Base-by-base conservation (phyloP, 2,113 vertebrate species). In the Stegastes partitus region DNA sequence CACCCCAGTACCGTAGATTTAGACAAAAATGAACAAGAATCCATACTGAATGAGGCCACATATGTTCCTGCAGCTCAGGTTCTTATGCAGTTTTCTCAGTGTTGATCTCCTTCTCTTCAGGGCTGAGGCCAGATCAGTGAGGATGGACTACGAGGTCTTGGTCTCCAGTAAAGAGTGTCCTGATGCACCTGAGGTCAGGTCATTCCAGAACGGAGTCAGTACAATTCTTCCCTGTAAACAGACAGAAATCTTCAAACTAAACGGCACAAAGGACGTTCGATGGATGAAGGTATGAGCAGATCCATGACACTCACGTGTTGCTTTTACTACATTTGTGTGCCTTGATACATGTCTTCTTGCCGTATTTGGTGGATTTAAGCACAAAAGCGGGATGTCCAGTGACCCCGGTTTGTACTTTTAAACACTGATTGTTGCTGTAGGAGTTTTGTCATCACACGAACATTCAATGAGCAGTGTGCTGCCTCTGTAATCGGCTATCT, bases 251-350 rank as follows among this genome's bases (percentile, higher is more conserved):
- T 57, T 82, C 5, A 0, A 3, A 0, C 70, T 90, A 19, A 88
- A 83, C 19, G 12, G 1, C 3, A 51, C 42, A 2, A 16, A n/a
- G 5, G 65, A n/a, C 0, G 5, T 91, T 11, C 69, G 31, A 16
- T 94, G 93, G 93, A 69, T 90, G 77, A 95, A 94, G 90, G 94
- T 94, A 83, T 0, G 2, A 16, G 18, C 14, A 8, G 14, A 26
- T 49, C 55, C 2, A 0, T 7, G 22, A 56, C 0, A 34, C 42
- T 37, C 0, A 1, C n/a, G 7, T 14, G n/a, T 63, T 63, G 11
- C 39, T 15, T 73, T 57, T 8, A 70, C 2, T 54, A 18, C 5
- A 18, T 59, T 51, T 23, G 18, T 54, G 7, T 31, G 14, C 7
- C 5, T 25, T 31, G 1, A 34, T 34, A 14, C 39, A 11, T 42